Percentiles rank a stretch among this genome's conserved stretches.
These are phyloP conservation scores for Corythaeola cristata DNA, from an alignment of 2,113 vertebrate species.

Conservation along the genomic window DNA sequence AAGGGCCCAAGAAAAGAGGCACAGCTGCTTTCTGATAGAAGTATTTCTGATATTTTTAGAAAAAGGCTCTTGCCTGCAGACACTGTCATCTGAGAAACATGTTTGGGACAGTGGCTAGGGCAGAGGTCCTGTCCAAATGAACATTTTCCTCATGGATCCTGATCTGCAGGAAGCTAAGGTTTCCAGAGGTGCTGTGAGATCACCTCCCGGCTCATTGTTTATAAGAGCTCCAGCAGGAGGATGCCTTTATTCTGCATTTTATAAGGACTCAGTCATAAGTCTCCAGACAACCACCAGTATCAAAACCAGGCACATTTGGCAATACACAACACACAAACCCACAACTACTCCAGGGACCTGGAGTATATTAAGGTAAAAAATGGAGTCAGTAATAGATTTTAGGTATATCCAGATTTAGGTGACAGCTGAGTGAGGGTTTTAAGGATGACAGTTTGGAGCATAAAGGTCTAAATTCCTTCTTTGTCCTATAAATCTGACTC, in stretches of 20 bases:
- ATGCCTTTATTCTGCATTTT: background rate
- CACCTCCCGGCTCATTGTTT: background rate
- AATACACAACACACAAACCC: background rate
- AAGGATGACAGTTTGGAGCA: background rate
- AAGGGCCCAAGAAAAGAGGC: background rate
- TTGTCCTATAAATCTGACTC: background rate
- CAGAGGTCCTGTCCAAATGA: background rate
- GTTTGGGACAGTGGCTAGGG: background rate
- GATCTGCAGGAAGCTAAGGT: background rate
- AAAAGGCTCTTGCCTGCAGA: background rate
- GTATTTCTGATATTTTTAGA: background rate
- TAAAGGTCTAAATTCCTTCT: background rate
- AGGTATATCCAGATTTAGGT: background rate
- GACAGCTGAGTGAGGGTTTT: background rate
- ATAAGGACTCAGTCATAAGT: background rate
- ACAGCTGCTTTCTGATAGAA: background rate
- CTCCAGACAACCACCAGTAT: background rate
- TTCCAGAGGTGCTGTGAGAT: background rate
- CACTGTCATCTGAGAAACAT: background rate
- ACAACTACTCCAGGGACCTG: background rate
- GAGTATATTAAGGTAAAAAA: background rate
- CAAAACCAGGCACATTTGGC: background rate
- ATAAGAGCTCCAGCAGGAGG: background rate
- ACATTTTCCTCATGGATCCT: background rate
- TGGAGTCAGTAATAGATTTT: background rate